A percentile compares a stretch with the other conserved stretches of the same genome.
Evolutionary conservation across 2,888 invertebrate species (phyloP).

Genomic region (Auanema sp.): DNA sequence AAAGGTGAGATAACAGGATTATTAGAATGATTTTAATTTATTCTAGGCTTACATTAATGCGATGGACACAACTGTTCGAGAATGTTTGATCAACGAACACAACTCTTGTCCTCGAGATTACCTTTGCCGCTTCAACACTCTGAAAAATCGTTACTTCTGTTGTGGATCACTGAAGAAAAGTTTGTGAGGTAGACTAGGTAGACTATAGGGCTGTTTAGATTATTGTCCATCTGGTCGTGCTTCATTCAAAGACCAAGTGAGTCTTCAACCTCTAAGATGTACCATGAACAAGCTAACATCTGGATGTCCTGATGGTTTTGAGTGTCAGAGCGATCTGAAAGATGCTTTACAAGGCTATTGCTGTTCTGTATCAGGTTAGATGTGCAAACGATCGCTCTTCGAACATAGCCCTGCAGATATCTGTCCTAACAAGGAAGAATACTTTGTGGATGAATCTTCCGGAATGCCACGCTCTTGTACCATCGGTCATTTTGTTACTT

Average conservation of each 20-base stretch:
- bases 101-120: conserved; percentile 50
- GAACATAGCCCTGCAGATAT: conserved; percentile 30
- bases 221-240: conserved; percentile 50
- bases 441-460: conserved; percentile 45
- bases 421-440: conserved; percentile 50
- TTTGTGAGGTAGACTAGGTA: not conserved
- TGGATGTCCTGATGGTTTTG: conserved; percentile 50
- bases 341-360: conserved; percentile 53
- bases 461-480: conserved; percentile 51
- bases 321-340: conserved; percentile 43
- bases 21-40: not conserved
- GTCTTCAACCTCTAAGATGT: conserved; percentile 44
- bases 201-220: conserved; percentile 19
- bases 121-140: conserved; percentile 50
- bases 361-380: conserved; percentile 39
- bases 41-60: conserved; percentile 53
- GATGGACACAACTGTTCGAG: conserved; percentile 46
- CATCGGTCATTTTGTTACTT: conserved; percentile 48
- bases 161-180: conserved; percentile 43
- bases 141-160: conserved; percentile 51
- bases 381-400: not conserved
- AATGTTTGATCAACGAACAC: conserved; percentile 52
- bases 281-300: conserved; percentile 49
- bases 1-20: conserved; percentile 26
- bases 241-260: conserved; percentile 44